Conservation (phyloP, 2,888 invertebrate genomes). For the Dryomyza anilis region DNA sequence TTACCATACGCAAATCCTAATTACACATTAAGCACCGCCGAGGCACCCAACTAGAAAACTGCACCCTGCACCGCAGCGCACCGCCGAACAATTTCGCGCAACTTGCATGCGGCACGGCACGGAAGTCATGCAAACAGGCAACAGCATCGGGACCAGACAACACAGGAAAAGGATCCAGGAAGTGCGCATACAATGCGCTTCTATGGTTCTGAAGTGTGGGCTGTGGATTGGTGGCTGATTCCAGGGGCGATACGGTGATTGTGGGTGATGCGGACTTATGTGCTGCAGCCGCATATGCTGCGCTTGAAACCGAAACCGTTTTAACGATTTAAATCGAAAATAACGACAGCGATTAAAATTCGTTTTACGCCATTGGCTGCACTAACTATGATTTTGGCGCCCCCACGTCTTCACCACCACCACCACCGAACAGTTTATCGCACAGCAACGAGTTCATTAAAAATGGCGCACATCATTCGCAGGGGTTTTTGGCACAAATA, state of each 20-base stretch:
- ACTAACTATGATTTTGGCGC: background rate
- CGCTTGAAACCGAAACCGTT: conserved; percentile 12
- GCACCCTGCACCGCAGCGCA: background rate
- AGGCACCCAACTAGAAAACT: no score
- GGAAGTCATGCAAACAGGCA: background rate
- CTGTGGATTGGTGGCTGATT: no score
- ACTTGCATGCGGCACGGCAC: background rate
- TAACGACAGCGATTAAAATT: conserved; percentile 10
- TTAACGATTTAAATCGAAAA: conserved; percentile 13
- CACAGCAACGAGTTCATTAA: background rate
- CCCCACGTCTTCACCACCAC: no score
- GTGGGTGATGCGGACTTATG: background rate
- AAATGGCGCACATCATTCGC: background rate
- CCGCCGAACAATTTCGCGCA: background rate
- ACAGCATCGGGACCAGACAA: background rate
- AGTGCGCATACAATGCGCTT: conserved; percentile 14
- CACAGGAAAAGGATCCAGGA: conserved; percentile 8
- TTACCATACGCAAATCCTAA: conserved; percentile 4
- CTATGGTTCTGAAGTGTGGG: no score
- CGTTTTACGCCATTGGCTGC: conserved; percentile 10
- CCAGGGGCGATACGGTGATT: background rate
- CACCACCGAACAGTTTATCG: no score
- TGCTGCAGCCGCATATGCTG: conserved; percentile 13
- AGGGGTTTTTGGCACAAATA: no score
- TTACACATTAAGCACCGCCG: background rate